Base-by-base conservation (phyloP, 2,888 invertebrate species). In the Hyppa rectilinea region DNA sequence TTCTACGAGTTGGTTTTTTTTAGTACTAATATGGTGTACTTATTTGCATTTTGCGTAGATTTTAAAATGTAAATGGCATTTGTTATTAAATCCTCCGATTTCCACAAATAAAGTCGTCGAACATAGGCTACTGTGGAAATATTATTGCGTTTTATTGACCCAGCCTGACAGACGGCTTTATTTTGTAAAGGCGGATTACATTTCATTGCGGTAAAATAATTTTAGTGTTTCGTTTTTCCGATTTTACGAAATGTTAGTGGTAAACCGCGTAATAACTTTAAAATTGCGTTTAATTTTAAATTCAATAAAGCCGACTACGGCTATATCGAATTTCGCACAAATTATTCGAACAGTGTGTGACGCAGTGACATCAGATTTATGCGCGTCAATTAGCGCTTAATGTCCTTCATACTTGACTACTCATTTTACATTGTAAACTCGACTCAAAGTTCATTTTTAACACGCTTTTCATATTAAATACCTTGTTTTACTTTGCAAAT, bases 121-220 rank as follows among this genome's bases (percentile, higher is more conserved):
- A 79, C 34, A 31, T 55, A 65, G 55, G 38, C 62, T 56, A 38
- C 43, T 60, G 62, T 67, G 68, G 75, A 81, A 75, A 78, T 82
- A 80, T 76, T 80, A 78, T 79, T 78, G 60, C 56, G 62, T 62
- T 70, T 79, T 69, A 71, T 76, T 67, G 66, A 69, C 65, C 55
- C 55, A 56, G 38, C 12, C n/a, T 56, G 53, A 64, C 65, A 53
- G 62, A 52, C 12, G 45, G 63, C 36, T 75, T 79, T 61, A 72
- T 67, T 66, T 58, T 61, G 45, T 65, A 36, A 10, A 53, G 29
- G 45, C 14, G 50, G 64, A 65, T 75, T 59, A 58, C 68, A 70
- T 55, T 65, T 4, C 50, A 23, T 34, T 2, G 23, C 26, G 56
- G 31, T 67, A 17, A 70, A 75, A 71, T 68, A 23, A 65, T 65